Evolutionary conservation across 2,797 vertebrate species (phyloP), one percentile per base, ranked within the genome.

Genomic region (Pygocentrus nattereri): DNA sequence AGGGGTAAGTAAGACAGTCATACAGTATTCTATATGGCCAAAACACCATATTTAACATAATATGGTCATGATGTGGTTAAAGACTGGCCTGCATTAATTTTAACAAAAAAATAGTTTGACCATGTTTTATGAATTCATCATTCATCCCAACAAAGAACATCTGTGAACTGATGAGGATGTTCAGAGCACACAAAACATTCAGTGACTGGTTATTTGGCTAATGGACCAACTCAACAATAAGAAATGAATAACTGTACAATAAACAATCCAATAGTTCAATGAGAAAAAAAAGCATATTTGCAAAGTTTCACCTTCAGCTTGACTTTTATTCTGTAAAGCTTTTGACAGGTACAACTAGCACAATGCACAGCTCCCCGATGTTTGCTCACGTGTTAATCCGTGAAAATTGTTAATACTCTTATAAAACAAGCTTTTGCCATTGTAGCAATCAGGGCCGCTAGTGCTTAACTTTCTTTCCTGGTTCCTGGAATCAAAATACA

Each of bases 401-500:
- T 90, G 87, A 81, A 84, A 92, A 91, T 88, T 85, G 85, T 19
- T 90, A 91, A 89, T 82, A 88, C 86, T 90, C 86, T 93, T 93
- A 91, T 88, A 80, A 79, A 74, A 78, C 85, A 84, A 69, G 64
- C 85, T 64, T 85, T 80, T 74, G 85, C 89, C 85, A 79, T 86
- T 84, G 87, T 89, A 85, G 81, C 87, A 70, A 85, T 49, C 81
- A 58, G 65, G 68, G 62, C 71, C 72, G 78, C 56, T 77, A 87
- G 72, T 74, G 75, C 81, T 78, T 72, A 82, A 72, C 79, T 73
- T 79, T 56, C 41, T 61, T 27, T 41, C 41, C 31, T 75, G 23
- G 23, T 38, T 78, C 38, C 18, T 8, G n/a, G 83, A 85, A 79
- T 72, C 31, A 58, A 80, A 84, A 81, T 77, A 72, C 85, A 85